Evolutionary conservation across 2,113 vertebrate species (phyloP), one percentile per base, ranked within the genome.

Genomic region (Labeo rohita): DNA sequence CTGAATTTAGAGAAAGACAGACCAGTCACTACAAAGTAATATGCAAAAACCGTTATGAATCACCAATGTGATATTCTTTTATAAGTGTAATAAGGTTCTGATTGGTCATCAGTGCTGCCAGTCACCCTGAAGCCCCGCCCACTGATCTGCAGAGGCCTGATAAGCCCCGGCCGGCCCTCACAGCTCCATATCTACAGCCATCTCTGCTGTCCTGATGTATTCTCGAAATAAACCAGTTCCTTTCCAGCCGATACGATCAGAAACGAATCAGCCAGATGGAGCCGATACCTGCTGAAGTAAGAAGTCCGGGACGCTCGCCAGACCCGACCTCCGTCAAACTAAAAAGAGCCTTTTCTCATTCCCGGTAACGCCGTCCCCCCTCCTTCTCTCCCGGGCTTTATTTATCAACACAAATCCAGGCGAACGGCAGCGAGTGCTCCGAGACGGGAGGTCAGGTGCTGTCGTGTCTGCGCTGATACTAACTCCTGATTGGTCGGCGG

Each of bases 211-310:
- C 91, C 89, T 93, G 92, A 93, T 92, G 92, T 88, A 89, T 90
- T 92, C 90, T 87, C 87, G 90, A 91, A 93, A 94, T 91, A 93
- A 93, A 92, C 90, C 87, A 87, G 89, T 91, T 86, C 89, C 90
- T 93, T 92, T 93, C 90, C 4, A 93, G 90, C 87, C 89, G 93
- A 95, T 93, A 89, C 85, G 90, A 94, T 94, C 92, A 91, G 80
- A 78, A 89, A 89, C 90, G 90, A 90, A 91, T 87, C 87, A 90
- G 91, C 89, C 89, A 85, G 88, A 93, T 91, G 85, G 65, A 77
- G 85, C 87, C 81, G 80, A 88, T 84, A 86, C 36, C 66, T n/a
- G 16, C 59, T 65, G 74, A 43, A 85, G 28, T 15, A 34, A 83
- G 59, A 18, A 45, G 61, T 28, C 47, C n/a, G 77, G n/a, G 23